Percentiles rank a stretch among this genome's conserved stretches.
Conservation (phyloP, 2,113 vertebrate species). For the Ceuthmochares aereus region DNA sequence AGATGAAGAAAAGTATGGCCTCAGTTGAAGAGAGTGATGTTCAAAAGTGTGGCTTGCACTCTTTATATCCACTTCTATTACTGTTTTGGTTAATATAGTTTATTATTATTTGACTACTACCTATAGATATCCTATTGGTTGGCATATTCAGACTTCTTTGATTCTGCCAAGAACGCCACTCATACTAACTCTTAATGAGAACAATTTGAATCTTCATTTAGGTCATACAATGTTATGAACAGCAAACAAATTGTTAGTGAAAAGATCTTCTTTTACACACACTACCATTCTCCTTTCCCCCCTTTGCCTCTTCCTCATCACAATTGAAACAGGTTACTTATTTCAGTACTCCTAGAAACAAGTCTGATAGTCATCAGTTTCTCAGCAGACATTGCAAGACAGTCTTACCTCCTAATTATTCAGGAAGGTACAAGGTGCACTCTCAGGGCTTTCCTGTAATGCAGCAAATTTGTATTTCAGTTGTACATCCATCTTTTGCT, state of each 20-base stretch:
- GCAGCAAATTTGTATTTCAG: not conserved
- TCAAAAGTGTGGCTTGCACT: not conserved
- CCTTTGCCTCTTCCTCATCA: not conserved
- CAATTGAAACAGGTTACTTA: not conserved
- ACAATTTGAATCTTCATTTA: not conserved
- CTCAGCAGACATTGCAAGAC: not conserved
- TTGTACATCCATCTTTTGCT: not conserved
- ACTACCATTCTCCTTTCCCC: not conserved
- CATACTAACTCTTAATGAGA: not conserved
- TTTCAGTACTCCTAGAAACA: not conserved
- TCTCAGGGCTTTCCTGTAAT: not conserved
- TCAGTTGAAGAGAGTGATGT: not conserved
- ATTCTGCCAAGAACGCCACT: not conserved
- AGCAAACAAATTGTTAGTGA: not conserved
- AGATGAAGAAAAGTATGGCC: not conserved
- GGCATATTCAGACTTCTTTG: not conserved
- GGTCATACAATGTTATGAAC: not conserved
- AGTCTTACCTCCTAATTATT: not conserved
- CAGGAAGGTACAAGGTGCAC: not conserved
- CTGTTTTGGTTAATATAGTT: not conserved
- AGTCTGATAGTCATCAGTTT: not conserved
- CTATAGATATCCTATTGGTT: not conserved
- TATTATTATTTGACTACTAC: not conserved
- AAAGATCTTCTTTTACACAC: not conserved
- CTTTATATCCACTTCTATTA: not conserved